Conservation (phyloP, 2,113 vertebrate genomes). For the Pollimyrus isidori region DNA sequence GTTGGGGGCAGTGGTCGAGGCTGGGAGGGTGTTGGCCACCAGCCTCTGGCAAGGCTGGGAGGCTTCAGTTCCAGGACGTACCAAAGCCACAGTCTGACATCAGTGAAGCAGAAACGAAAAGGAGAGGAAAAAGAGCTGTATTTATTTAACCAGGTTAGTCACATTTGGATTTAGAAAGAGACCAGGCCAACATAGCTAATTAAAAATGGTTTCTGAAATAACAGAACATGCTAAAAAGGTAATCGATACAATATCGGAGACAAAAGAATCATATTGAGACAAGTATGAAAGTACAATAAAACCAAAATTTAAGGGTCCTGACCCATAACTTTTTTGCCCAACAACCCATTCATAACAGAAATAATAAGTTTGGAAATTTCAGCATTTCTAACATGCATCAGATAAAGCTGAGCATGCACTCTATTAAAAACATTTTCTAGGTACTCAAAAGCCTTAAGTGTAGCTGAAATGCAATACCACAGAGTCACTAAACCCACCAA, state of each 20-base stretch:
- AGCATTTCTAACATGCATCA: neutral
- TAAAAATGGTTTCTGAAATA: neutral
- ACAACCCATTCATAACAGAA: neutral
- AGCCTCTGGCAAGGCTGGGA: slow-evolving; percentile 71
- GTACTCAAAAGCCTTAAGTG: neutral
- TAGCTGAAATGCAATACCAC: neutral
- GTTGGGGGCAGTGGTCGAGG: slow-evolving; percentile 58
- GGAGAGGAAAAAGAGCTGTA: neutral
- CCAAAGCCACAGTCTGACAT: slow-evolving; percentile 69
- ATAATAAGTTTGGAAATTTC: neutral
- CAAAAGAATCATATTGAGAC: no score
- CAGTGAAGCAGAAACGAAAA: slow-evolving; percentile 17
- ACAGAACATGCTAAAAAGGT: neutral
- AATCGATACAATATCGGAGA: no score
- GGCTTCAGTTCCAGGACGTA: slow-evolving; percentile 69
- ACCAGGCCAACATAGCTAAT: neutral
- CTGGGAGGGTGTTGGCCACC: slow-evolving; percentile 58
- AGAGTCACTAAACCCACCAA: neutral
- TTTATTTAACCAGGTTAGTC: neutral
- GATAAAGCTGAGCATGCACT: neutral
- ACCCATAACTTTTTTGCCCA: neutral
- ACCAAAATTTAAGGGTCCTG: neutral
- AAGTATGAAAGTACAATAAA: neutral
- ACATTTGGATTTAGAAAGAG: neutral
- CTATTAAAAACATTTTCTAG: neutral